These are phyloP conservation scores for Agrypnus murinus DNA, from an alignment of 2,888 invertebrate species.

Conservation along the genomic window DNA sequence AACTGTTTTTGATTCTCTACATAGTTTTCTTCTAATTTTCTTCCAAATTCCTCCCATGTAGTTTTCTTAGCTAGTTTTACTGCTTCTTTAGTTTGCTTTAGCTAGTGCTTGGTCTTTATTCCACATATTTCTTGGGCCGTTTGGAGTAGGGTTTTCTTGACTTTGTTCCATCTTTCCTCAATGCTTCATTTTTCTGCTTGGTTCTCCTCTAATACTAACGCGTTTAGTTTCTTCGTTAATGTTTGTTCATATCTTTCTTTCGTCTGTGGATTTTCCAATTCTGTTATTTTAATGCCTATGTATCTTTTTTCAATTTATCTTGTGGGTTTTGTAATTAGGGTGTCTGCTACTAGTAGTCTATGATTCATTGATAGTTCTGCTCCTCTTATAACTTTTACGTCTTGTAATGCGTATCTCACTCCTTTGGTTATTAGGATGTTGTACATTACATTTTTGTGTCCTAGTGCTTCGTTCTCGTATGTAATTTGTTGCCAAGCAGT, in stretches of 20 bases:
- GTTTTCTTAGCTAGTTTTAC: not conserved
- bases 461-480: not conserved
- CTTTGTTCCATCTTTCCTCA: slow-evolving; percentile 1
- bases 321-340: not conserved
- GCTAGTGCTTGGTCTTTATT: slow-evolving; percentile 2
- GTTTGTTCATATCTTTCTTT: not conserved
- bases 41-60: not conserved
- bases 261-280: not conserved
- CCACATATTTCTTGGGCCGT: slow-evolving; percentile 6
- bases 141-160: slow-evolving; percentile 5
- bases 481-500: not conserved
- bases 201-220: slow-evolving; percentile 8
- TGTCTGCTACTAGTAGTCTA: slow-evolving; percentile 15
- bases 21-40: not conserved
- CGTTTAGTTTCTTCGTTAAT: not conserved
- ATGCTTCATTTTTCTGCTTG: slow-evolving; percentile 6
- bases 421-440: not conserved
- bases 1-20: not conserved
- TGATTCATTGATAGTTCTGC: slow-evolving; percentile 6
- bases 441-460: not conserved
- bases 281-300: no score
- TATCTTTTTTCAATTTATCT: no score
- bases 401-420: slow-evolving; percentile 11
- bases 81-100: slow-evolving; percentile 3
- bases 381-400: slow-evolving; percentile 5